Conservation (phyloP, 1,140 invertebrate species). For the Dolichoris vasculosae region DNA sequence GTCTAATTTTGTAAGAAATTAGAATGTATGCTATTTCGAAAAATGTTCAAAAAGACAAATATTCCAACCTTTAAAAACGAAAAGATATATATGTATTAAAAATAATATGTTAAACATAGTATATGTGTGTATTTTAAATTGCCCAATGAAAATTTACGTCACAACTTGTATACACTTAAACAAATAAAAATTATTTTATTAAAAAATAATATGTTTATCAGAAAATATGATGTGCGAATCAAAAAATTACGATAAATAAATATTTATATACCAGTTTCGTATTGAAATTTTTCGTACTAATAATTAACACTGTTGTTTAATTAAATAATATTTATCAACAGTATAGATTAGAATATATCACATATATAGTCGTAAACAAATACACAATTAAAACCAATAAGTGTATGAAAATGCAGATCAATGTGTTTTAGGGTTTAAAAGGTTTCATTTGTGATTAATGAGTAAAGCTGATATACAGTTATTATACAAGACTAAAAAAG, state of each 20-base stretch:
- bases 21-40: not conserved
- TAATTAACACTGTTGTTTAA: conserved; percentile 5
- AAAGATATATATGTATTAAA: not conserved
- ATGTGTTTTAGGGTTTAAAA: not conserved
- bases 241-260: conserved; percentile 38
- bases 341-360: not conserved
- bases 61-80: not conserved
- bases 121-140: not conserved
- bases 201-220: not conserved
- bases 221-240: not conserved
- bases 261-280: conserved; percentile 12
- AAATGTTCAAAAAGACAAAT: not conserved
- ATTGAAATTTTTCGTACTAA: not conserved
- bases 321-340: conserved; percentile 37
- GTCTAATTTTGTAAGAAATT: conserved; percentile 11
- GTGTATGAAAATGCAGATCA: conserved; percentile 15
- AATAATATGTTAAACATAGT: not conserved
- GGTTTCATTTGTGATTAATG: conserved; percentile 7
- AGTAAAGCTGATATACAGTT: conserved; percentile 14
- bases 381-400: conserved; percentile 4
- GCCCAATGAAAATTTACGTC: not conserved
- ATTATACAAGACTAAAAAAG: conserved; percentile 29
- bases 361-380: conserved; percentile 22
- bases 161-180: conserved; percentile 17
- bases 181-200: conserved; percentile 1